Evolutionary conservation across 2,797 vertebrate species (phyloP).

Genomic region (Distichodus sexfasciatus): DNA sequence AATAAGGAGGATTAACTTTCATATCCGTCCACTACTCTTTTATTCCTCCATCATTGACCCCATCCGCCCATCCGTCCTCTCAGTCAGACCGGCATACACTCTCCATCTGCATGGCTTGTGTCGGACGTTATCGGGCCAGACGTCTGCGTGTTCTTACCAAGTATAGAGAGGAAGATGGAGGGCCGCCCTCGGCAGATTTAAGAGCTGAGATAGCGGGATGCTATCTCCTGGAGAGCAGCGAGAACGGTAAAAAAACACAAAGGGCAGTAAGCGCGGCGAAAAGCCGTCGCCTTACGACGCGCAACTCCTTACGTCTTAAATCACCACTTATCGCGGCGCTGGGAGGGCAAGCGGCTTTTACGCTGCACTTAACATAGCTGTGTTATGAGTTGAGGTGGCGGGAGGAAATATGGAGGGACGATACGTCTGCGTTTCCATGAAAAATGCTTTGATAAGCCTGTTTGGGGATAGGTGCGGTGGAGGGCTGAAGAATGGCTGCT

Average conservation of each 20-base stretch:
- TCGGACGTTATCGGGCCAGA: background rate
- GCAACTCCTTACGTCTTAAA: constrained; percentile 2
- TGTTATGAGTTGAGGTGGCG: constrained; percentile 4
- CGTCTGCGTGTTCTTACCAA: background rate
- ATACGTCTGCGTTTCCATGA: background rate
- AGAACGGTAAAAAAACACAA: background rate
- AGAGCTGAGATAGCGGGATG: constrained; percentile 1
- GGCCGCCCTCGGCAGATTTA: constrained; percentile 21
- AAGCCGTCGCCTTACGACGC: background rate
- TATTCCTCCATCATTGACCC: too few species aligned
- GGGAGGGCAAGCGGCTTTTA: constrained; percentile 3
- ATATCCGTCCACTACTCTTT: too few species aligned
- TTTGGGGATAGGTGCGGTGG: background rate
- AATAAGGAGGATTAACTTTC: too few species aligned
- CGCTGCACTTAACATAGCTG: constrained; percentile 21
- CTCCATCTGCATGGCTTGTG: background rate
- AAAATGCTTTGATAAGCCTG: background rate
- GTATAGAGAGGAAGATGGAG: background rate
- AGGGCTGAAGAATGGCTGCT: background rate
- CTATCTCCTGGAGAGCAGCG: background rate
- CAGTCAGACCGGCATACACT: background rate
- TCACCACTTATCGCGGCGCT: constrained; percentile 1
- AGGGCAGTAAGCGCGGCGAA: too few species aligned
- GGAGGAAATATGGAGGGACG: constrained; percentile 9
- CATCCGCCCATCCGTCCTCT: background rate